These are phyloP conservation scores for Eueremaeus valkanovi DNA, from an alignment of 2,888 invertebrate genomes.

Conservation along the genomic window DNA sequence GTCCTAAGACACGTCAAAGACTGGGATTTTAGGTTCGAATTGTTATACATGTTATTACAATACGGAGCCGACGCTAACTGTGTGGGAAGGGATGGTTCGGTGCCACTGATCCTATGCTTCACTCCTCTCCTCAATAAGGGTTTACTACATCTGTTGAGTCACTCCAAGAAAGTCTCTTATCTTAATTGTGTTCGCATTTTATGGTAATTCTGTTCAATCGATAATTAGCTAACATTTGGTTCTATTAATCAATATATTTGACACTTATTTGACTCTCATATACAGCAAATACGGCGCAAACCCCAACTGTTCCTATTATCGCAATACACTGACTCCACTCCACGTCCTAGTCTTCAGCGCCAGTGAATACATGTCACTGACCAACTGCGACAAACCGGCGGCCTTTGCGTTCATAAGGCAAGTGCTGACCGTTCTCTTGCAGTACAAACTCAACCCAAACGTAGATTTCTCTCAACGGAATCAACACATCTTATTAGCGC, in stretches of 20 bases:
- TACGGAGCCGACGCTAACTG: conserved; percentile 65
- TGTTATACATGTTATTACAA: conserved; percentile 60
- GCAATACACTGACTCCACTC: conserved; percentile 64
- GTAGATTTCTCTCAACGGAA: conserved; percentile 59
- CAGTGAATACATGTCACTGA: conserved; percentile 66
- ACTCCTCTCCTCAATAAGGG: conserved; percentile 71
- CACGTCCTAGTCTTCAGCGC: conserved; percentile 68
- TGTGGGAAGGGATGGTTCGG: conserved; percentile 67
- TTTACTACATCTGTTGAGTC: conserved; percentile 66
- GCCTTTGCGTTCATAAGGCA: conserved; percentile 64
- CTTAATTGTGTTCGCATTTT: conserved; percentile 66
- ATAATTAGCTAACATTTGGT: no score
- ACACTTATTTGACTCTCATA: no score
- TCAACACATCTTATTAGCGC: conserved; percentile 67
- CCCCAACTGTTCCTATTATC: conserved; percentile 62
- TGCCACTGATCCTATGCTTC: conserved; percentile 69
- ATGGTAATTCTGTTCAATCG: no score
- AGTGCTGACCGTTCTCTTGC: conserved; percentile 62
- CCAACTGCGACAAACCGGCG: conserved; percentile 62
- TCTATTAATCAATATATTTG: no score
- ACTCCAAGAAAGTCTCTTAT: conserved; percentile 70
- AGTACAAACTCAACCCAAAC: conserved; percentile 64
- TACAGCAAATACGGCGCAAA: conserved; percentile 69
- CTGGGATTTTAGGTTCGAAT: conserved; percentile 64
- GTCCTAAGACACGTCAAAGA: conserved; percentile 65